Base-by-base conservation (phyloP, 2,113 vertebrate genomes). In the Notothenia rossii region DNA sequence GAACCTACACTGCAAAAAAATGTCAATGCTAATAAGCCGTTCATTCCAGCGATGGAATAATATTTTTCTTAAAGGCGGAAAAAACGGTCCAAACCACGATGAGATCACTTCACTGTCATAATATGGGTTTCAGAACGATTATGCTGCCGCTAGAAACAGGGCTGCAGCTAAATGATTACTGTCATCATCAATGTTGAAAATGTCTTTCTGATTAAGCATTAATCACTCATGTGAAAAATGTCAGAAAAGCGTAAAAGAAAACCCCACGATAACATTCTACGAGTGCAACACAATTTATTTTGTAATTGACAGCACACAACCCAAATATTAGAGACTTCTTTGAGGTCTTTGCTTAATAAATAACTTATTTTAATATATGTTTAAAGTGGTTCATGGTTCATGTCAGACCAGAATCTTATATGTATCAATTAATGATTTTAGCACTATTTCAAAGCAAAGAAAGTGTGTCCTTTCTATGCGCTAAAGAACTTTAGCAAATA, bases 51-150 rank as follows among this genome's bases (percentile, higher is more conserved):
- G 29, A 12, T 79, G 62, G 46, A 66, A 63, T 18, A 75, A 74
- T 64, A 64, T 63, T 46, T 20, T 68, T 62, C 5, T 55, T 25
- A 18, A 58, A 62, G 7, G 8, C 49, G 59, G 10, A 33, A 3
- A 55, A 55, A 2, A 40, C 18, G 1, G 7, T 17, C 3, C 49
- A n/a, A 15, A 15, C 45, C 94, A 94, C 94, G 92, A 95, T 95
- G n/a, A 55, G 29, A 60, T 40, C 13, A 22, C 46, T 51, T 54
- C 29, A 73, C 10, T 29, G 13, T 7, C 29, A 11, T 65, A 43
- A n/a, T 7, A 15, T 22, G 4, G 53, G 59, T 25, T 58, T 63
- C 29, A 55, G 40, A 63, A n/a, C 14, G 13, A n/a, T 45, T 74
- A 40, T 40, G 54, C 10, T 58, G 9, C n/a, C 25, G 51, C 48